Evolutionary conservation across 2,797 vertebrate genomes (phyloP), one percentile per base, ranked within the genome.

Genomic region (Acrocephalus scirpaceus): DNA sequence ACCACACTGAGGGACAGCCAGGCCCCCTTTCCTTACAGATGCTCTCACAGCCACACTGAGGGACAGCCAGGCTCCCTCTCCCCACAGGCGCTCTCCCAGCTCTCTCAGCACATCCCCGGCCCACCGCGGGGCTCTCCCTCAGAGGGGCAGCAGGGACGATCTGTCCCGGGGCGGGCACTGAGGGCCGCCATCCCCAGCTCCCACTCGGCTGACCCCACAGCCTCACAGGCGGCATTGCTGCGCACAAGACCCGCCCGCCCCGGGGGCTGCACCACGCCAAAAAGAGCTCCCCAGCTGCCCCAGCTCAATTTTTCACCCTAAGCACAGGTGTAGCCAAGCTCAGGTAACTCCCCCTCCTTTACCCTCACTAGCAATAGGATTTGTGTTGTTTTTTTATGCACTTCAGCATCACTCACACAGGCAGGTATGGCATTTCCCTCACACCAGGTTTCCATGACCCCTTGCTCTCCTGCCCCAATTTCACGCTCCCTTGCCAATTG

Each of bases 361-460:
- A 45, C 27, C 12, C 38, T 69, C 38, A 23, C 26, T 45, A 70
- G 48, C n/a, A 51, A 48, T 13, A 71, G 26, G 53, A 21, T 58
- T 32, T 16, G 36, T 10, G 44, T 17, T 15, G 21, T 0, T 7
- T 53, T 76, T 62, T 54, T 13, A 34, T 14, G 38, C 51, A 16
- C 17, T 61, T 48, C 11, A 74, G 40, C 42, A 42, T 57, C 40
- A 45, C 27, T 26, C 29, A 32, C 20, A 29, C 2, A 30, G 12
- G n/a, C 15, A 61, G 27, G 15, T 12, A 16, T 4, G 29, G 27
- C 56, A n/a, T 45, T 32, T 75, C 1, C 1, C 32, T 56, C 60
- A 61, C 85, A 8, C 16, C 17, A 26, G 7, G 0, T 5, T 16
- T 3, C 36, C 30, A 2, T 4, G 13, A 32, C 2, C 5, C 9